phyloP scores from a whole-genome alignment of 1,140 invertebrate genomes.

The Conus ventricosus region DNA sequence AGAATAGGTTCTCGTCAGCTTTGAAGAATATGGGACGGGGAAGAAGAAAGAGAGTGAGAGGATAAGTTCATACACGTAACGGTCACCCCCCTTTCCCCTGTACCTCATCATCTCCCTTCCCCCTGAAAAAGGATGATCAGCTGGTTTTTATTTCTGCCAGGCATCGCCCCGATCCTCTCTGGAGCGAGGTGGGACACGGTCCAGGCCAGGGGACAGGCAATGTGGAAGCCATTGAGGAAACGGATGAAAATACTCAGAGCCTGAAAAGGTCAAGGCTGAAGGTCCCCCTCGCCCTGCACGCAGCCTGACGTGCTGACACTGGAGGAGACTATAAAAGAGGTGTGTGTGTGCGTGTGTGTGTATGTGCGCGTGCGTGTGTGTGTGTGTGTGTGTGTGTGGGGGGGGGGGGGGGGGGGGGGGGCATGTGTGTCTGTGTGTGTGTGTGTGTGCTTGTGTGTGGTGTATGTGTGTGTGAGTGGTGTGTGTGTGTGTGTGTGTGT shows the following conservation, averaged over 20 bases:
- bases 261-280: constrained; percentile 36
- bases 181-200: constrained; percentile 64
- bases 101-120: no score
- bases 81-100: no score
- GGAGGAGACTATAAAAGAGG: constrained; percentile 12
- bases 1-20: no score
- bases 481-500: background rate
- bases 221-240: constrained; percentile 67
- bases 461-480: background rate
- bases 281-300: background rate
- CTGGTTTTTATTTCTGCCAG: constrained; percentile 46
- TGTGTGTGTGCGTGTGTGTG: background rate
- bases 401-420: no score
- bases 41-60: no score
- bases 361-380: background rate
- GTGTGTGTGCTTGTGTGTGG: no score
- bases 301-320: constrained; percentile 12
- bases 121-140: no score
- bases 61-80: no score
- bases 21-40: no score
- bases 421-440: no score
- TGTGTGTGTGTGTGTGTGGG: constrained; percentile 3
- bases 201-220: constrained; percentile 59
- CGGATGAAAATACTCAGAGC: constrained; percentile 69
- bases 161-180: constrained; percentile 64